These are phyloP conservation scores for Rhombomys opimus DNA, from an alignment of 2,113 vertebrate species.

Conservation along the genomic window DNA sequence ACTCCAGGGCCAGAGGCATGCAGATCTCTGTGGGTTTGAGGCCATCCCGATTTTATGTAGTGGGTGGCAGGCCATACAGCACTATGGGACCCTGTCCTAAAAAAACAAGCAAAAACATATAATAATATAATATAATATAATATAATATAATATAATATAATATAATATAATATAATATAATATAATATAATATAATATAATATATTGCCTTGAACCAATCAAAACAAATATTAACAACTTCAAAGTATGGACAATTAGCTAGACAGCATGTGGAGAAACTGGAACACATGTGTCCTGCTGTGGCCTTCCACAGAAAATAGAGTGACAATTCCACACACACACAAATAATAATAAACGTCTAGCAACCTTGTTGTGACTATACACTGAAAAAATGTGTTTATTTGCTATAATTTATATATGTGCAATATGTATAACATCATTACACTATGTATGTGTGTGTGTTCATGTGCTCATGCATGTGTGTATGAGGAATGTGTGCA, in stretches of 20 bases:
- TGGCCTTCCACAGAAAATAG: not conserved
- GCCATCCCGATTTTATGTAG: not conserved
- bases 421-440: too few species aligned
- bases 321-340: too few species aligned
- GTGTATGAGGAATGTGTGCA: rapidly evolving
- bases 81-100: not conserved
- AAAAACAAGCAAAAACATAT: not conserved
- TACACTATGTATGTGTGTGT: too few species aligned
- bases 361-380: too few species aligned
- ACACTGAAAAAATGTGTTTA: not conserved
- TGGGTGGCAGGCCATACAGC: not conserved
- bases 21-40: not conserved
- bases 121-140: too few species aligned
- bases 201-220: not conserved
- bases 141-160: too few species aligned
- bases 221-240: not conserved
- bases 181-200: too few species aligned
- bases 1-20: not conserved
- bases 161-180: too few species aligned
- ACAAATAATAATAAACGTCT: not conserved
- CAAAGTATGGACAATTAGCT: not conserved
- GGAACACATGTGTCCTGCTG: not conserved
- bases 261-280: not conserved
- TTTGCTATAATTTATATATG: not conserved
- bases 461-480: not conserved